Base-by-base conservation (phyloP, 2,888 invertebrate species). In the Electrophaes corylata region DNA sequence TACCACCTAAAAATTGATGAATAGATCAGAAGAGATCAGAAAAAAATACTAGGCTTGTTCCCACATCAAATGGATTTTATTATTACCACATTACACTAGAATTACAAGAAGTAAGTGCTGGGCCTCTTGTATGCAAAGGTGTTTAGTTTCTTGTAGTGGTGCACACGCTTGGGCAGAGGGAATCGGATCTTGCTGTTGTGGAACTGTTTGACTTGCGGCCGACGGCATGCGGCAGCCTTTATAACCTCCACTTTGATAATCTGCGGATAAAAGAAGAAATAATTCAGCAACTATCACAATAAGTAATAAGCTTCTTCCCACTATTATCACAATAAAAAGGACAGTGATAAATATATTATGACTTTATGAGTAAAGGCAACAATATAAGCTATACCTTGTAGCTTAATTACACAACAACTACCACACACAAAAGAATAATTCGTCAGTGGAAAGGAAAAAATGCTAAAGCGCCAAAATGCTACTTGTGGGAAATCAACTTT, bases 161-260 rank as follows among this genome's bases (percentile, higher is more conserved):
- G 95, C 69, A 97, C 96, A 73, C 97, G 94, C 88, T 97, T 97
- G 58, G 98, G 98, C 92, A 99, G 93, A 69, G 99, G 99, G 96
- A 99, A 99, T 86, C 95, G 94, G 90, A 99, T 98, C 84, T 95
- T 96, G 64, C 97, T 96, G 92, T 99, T 97, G 91, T 99, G 99
- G 96, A 99, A 99, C 92, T 99, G 99, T 92, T 98, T 99, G 63
- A 99, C 96, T 81, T 98, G 96, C 20, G 98, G 96, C 77, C 99
- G 94, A 76, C 99, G 95, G 81, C 98, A 98, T 73, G 98, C 97
- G 18, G 93, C 92, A 18, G 98, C 97, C 77, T 96, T 94, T 60
- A 99, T 96, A 58, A 96, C 94, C 87, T 99, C 97, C 67, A 99
- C 98, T 93, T 97, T 97, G 85, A 99, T 99, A 77, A 99, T 99